phyloP scores from a whole-genome alignment of 1,140 invertebrate genomes.

The Bilobella aurantiaca region DNA sequence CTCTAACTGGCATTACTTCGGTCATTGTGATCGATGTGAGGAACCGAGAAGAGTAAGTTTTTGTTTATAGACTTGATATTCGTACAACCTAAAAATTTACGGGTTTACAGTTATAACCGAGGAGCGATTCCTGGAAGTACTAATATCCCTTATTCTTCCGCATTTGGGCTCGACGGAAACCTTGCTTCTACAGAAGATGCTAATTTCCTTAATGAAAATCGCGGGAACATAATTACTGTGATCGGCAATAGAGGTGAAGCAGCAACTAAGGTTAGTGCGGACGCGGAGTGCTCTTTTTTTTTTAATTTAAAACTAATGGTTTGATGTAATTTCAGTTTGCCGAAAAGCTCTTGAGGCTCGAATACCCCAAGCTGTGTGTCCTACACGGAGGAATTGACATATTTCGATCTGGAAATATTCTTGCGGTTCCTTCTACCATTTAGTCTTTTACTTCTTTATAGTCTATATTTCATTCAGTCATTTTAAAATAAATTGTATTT shows the following conservation, averaged over 20 bases:
- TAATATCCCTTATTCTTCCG: conserved; percentile 71
- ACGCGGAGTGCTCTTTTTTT: conserved; percentile 11
- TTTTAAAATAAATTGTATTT: no score
- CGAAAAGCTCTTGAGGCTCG: conserved; percentile 42
- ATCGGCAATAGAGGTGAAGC: conserved; percentile 65
- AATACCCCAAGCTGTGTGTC: conserved; percentile 44
- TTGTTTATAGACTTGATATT: conserved; percentile 6
- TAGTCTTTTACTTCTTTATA: no score
- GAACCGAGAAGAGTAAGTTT: conserved; percentile 53
- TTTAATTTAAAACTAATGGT: conserved; percentile 21
- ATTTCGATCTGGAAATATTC: conserved; percentile 40
- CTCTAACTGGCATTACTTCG: conserved; percentile 49
- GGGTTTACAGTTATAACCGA: conserved; percentile 53
- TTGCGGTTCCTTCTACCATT: conserved; percentile 30
- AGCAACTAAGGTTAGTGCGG: conserved; percentile 54
- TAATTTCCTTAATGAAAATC: conserved; percentile 47
- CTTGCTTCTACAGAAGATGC: conserved; percentile 52
- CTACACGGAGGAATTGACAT: conserved; percentile 49
- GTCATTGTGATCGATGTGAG: conserved; percentile 67
- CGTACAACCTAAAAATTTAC: conserved; percentile 6
- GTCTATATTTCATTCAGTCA: no score
- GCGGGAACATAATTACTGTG: conserved; percentile 61
- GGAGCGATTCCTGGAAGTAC: conserved; percentile 65
- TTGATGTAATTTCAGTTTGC: conserved; percentile 42
- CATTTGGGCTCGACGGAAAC: conserved; percentile 51